phyloP scores from a whole-genome alignment of 2,797 vertebrate species.

The Halcyon smyrnensis region DNA sequence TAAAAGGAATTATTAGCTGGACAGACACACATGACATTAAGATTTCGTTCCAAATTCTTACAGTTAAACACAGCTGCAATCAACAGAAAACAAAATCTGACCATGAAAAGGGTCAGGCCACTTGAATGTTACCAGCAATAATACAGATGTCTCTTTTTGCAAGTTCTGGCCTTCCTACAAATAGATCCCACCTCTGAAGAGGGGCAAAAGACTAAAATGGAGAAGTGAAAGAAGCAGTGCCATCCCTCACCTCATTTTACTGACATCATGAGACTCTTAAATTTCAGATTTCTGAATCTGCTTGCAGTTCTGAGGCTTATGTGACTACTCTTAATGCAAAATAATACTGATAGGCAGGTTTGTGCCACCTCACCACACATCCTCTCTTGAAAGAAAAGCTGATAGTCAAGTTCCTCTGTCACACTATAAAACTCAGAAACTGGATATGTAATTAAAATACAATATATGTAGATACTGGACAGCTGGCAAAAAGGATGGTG shows the following conservation, averaged over 20 bases:
- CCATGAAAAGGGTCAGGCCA: not conserved
- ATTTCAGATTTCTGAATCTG: not conserved
- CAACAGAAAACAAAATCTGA: not conserved
- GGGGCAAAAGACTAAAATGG: not conserved
- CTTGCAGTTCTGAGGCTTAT: not conserved
- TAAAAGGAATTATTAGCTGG: not conserved
- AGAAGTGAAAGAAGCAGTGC: not conserved
- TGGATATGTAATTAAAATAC: not conserved
- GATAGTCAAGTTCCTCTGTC: not conserved
- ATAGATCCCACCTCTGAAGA: not conserved
- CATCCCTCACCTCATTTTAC: not conserved
- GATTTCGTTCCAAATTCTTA: not conserved
- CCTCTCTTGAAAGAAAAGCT: not conserved
- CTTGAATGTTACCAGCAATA: not conserved
- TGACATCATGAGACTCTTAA: not conserved
- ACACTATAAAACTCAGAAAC: not conserved
- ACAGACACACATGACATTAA: not conserved
- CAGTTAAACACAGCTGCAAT: not conserved
- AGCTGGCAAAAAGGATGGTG: not conserved
- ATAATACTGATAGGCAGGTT: not conserved
- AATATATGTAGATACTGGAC: not conserved
- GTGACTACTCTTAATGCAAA: not conserved
- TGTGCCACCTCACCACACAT: not conserved
- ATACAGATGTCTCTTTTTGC: not conserved
- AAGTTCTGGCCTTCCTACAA: not conserved